Evolutionary conservation across 1,140 invertebrate genomes (phyloP).

Genomic region (Drosophila jambulina): DNA sequence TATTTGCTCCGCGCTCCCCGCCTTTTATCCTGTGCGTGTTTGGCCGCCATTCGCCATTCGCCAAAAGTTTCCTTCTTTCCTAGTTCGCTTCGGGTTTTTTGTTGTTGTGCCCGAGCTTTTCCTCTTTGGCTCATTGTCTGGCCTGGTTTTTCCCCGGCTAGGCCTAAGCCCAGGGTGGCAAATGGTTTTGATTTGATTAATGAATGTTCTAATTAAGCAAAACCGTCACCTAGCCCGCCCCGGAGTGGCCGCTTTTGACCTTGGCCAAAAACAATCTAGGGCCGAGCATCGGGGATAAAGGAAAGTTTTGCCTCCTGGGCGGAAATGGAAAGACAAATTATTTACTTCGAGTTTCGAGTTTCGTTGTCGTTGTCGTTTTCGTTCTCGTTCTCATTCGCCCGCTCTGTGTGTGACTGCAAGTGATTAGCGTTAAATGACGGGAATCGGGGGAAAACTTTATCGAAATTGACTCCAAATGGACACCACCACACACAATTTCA

Average conservation of each 20-base stretch:
- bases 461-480: slow-evolving; percentile 81
- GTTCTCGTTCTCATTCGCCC: background rate
- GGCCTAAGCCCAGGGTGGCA: slow-evolving; percentile 72
- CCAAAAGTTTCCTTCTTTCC: slow-evolving; percentile 69
- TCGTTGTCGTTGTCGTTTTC: background rate
- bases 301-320: slow-evolving; percentile 34
- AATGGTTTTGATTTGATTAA: slow-evolving; percentile 85
- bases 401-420: slow-evolving; percentile 73
- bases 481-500: slow-evolving; percentile 69
- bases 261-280: slow-evolving; percentile 73
- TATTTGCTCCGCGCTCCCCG: slow-evolving; percentile 59
- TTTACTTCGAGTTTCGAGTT: slow-evolving; percentile 62
- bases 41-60: slow-evolving; percentile 76
- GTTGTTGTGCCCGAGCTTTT: slow-evolving; percentile 17
- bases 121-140: slow-evolving; percentile 33
- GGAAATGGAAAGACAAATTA: slow-evolving; percentile 80
- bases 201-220: slow-evolving; percentile 85
- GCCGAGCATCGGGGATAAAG: slow-evolving; percentile 1
- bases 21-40: slow-evolving; percentile 65
- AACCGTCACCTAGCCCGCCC: slow-evolving; percentile 78
- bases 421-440: slow-evolving; percentile 79
- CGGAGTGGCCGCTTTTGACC: slow-evolving; percentile 68
- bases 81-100: background rate
- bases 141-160: slow-evolving; percentile 33
- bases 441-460: slow-evolving; percentile 69